Conservation (phyloP, 2,113 vertebrate genomes). For the Antennarius striatus region DNA sequence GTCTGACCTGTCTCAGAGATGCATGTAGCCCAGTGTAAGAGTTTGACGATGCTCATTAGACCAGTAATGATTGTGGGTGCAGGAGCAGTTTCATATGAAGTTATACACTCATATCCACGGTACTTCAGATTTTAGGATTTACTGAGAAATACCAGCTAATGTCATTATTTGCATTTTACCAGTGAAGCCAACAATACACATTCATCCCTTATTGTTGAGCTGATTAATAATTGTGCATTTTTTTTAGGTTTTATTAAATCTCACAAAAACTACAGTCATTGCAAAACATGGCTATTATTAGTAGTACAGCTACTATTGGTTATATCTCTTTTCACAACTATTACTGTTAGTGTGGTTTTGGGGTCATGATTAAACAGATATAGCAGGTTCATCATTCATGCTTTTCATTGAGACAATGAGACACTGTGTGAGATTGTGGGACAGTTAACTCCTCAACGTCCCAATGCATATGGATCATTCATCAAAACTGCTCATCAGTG, state of each 20-base stretch:
- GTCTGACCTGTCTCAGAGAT: slow-evolving; percentile 68
- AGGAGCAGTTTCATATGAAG: slow-evolving; percentile 51
- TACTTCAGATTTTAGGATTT: slow-evolving; percentile 54
- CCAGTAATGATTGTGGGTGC: slow-evolving; percentile 58
- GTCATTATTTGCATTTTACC: slow-evolving; percentile 57
- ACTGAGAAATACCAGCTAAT: slow-evolving; percentile 46
- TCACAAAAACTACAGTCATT: too few relatives aligned
- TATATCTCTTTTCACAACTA: slow-evolving; percentile 8
- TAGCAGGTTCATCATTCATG: not conserved
- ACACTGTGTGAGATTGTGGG: not conserved
- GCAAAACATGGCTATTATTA: too few relatives aligned
- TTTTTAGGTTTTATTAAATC: slow-evolving; percentile 17
- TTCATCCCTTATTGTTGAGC: slow-evolving; percentile 36
- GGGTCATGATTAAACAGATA: not conserved
- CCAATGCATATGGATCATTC: slow-evolving; percentile 44
- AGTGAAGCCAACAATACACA: slow-evolving; percentile 20
- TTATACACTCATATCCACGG: slow-evolving; percentile 4
- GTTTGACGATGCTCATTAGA: slow-evolving; percentile 59
- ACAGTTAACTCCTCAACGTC: slow-evolving; percentile 26
- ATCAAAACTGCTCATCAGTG: slow-evolving; percentile 43
- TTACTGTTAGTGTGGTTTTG: slow-evolving; percentile 12
- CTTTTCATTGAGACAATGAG: not conserved
- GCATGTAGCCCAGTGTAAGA: slow-evolving; percentile 46
- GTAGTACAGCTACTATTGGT: too few relatives aligned
- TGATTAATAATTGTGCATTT: slow-evolving; percentile 29